Evolutionary conservation across 2,113 vertebrate species (phyloP), one percentile per base, ranked within the genome.

Genomic region (Trogon melanurus): DNA sequence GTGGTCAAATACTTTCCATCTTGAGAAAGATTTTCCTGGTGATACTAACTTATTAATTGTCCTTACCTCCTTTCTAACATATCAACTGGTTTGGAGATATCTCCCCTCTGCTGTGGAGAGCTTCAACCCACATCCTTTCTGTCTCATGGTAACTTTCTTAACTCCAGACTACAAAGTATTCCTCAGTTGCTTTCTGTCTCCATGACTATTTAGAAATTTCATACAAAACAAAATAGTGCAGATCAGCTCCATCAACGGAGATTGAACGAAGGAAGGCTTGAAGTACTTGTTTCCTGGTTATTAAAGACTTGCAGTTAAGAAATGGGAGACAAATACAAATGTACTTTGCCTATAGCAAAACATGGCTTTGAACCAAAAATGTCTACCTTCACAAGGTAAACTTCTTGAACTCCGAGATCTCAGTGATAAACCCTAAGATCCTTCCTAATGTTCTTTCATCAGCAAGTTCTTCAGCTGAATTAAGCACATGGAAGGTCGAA

Each of bases 201-300:
- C 21, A 18, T 27, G 20, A 67, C 20, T 80, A 50, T 92, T 88
- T 12, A 58, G 75, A 88, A 76, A 74, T 54, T 79, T 91, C 60
- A 54, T 64, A 16, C 51, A 56, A 70, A 88, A 85, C 29, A 44
- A 81, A 89, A 71, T 30, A 61, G 38, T 27, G 44, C 38, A 85
- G 81, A 75, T 6, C 41, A 79, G 61, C 27, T 79, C 80, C 69
- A 71, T 81, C 87, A 64, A 61, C 6, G 72, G 38, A 64, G 26
- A 53, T 1, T 60, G n/a, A 56, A 88, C 82, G 90, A 95, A 93
- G 87, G 71, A 96, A 93, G 41, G 76, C 29, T 22, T 79, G n/a
- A 79, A 94, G 82, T 88, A 44, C 45, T 64, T 85, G n/a, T 38
- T 93, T 93, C 88, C 90, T 76, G 47, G 32, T 88, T 88, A 53